Evolutionary conservation across 2,888 invertebrate genomes (phyloP), one percentile per base, ranked within the genome.

Genomic region (Tetragonisca angustula): DNA sequence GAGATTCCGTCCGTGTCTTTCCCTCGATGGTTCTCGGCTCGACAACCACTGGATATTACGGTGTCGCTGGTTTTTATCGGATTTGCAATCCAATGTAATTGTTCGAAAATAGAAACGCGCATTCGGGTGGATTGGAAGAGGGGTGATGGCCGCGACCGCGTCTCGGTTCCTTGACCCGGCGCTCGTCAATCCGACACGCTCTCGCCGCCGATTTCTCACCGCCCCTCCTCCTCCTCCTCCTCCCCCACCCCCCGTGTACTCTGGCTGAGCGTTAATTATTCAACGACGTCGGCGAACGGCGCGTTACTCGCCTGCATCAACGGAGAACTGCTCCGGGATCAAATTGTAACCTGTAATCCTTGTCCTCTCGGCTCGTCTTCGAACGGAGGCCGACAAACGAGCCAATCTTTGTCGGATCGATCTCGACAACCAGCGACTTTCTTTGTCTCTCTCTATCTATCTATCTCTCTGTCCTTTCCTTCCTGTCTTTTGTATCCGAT

Each of bases 51-150:
- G 87, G 87, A 89, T 86, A 89, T 89, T 86, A 87, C 87, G 87
- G 71, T 83, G 83, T 86, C 82, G 78, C 21, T 19, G 68, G 76
- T 43, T 43, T 43, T 43, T 43, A 49, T 77, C 61, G 74, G 64
- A 86, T 84, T 86, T 81, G 76, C 83, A 86, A 87, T 89, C 79
- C n/a, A n/a, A n/a, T n/a, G 78, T 87, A 84, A 82, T 89, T 84
- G 76, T 56, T 61, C 32, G 62, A 24, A 76, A 72, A 73, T 78
- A 21, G 78, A 75, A 67, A 52, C 62, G 77, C 52, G 77, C 36
- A 27, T 13, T 24, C 67, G 71, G 62, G 71, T 59, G 67, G 75
- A 76, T 69, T 73, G 78, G 68, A 19, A 9, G 43, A 9, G 36
- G 43, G 24, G 24, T 3, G 1, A 36, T 6, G 32, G 19, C 32